These are phyloP conservation scores for Cantharis lateralis DNA, from an alignment of 2,888 invertebrate species.

Conservation along the genomic window DNA sequence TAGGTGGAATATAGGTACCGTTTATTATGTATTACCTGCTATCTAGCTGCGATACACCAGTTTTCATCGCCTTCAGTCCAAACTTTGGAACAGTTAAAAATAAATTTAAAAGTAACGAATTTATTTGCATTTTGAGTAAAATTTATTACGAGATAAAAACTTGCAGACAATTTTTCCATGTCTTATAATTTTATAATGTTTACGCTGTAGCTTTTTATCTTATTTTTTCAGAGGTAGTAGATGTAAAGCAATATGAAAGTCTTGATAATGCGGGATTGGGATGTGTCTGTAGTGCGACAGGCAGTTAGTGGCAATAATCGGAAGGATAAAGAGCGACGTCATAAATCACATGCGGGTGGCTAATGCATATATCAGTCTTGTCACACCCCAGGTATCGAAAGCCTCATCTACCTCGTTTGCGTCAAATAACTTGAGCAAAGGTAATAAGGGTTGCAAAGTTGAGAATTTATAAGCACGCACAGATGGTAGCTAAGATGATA, in stretches of 20 bases:
- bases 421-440: conserved; percentile 1
- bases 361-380: conserved; percentile 30
- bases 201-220: conserved; percentile 30
- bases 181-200: not conserved
- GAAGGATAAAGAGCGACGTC: conserved; percentile 29
- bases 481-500: not conserved
- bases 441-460: not conserved
- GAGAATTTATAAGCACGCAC: not conserved
- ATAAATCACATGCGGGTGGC: conserved; percentile 30
- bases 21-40: too few species aligned
- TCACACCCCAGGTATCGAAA: conserved; percentile 25
- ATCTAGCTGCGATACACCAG: too few species aligned
- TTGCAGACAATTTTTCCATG: not conserved
- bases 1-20: too few species aligned
- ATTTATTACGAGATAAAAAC: not conserved
- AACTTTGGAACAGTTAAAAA: too few species aligned
- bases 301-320: conserved; percentile 33
- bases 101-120: not conserved
- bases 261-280: conserved; percentile 29
- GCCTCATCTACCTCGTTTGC: conserved; percentile 12
- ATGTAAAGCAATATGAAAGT: conserved; percentile 30
- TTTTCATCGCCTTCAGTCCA: too few species aligned
- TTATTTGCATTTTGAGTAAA: not conserved
- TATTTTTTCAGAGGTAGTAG: conserved; percentile 24
- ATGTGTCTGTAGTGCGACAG: conserved; percentile 32